A percentile compares a stretch with the other conserved stretches of the same genome.
phyloP scores from a whole-genome alignment of 2,113 vertebrate species.

The Drymodes brunneopygia region DNA sequence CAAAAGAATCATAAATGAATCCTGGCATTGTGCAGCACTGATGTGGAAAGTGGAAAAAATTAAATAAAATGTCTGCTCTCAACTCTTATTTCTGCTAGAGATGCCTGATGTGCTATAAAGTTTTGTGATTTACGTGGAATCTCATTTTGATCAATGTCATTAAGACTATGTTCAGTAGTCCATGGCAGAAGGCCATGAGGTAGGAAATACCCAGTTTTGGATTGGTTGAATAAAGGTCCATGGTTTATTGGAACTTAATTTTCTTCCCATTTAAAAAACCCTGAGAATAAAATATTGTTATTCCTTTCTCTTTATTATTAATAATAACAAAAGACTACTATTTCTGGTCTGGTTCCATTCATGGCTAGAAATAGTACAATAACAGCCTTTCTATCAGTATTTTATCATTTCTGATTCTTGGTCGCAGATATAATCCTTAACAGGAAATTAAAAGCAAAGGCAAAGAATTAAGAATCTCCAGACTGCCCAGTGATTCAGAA shows the following conservation, averaged over 20 bases:
- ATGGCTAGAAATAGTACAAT: neutral
- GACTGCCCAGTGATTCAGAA: neutral
- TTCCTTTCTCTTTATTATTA: neutral
- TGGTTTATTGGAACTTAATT: neutral
- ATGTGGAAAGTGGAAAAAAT: neutral
- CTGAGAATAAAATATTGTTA: neutral
- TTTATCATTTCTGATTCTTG: neutral
- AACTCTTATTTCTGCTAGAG: neutral
- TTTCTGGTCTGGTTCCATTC: neutral
- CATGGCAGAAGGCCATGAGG: neutral
- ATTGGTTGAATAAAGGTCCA: neutral
- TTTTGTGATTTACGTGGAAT: neutral
- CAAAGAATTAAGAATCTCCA: neutral
- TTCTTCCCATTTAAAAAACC: neutral
- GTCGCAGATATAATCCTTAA: neutral
- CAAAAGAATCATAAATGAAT: neutral
- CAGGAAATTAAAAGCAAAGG: slow-evolving; percentile 25
- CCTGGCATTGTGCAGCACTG: neutral
- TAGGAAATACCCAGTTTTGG: neutral
- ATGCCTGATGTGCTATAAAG: neutral
- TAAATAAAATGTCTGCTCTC: neutral
- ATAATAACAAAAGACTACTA: neutral
- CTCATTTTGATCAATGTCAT: neutral
- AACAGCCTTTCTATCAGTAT: neutral
- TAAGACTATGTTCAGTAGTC: neutral